These are phyloP conservation scores for Smittia aterrima DNA, from an alignment of 2,888 invertebrate genomes.

Conservation along the genomic window DNA sequence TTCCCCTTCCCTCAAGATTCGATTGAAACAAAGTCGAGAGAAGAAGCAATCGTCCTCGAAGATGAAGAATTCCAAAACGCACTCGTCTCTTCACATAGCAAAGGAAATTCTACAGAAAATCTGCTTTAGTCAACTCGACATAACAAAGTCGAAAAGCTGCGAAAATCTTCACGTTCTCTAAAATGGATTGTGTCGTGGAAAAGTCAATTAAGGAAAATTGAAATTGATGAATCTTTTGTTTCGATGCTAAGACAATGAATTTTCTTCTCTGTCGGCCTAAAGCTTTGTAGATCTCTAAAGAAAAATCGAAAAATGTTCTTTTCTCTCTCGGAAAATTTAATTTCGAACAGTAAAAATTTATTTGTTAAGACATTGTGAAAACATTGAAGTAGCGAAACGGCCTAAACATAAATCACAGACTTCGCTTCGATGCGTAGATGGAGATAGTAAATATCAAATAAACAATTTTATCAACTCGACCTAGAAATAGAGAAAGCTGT, in stretches of 20 bases:
- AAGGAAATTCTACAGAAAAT: slow-evolving; percentile 80
- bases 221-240: not conserved
- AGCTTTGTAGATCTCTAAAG: not conserved
- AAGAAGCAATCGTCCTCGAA: slow-evolving; percentile 69
- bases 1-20: slow-evolving; percentile 55
- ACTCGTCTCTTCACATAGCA: slow-evolving; percentile 76
- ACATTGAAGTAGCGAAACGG: slow-evolving; percentile 36
- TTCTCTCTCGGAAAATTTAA: not conserved
- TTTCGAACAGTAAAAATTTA: not conserved
- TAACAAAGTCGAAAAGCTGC: slow-evolving; percentile 81
- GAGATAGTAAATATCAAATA: not conserved
- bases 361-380: not conserved
- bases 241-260: not conserved
- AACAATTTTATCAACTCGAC: not conserved
- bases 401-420: slow-evolving; percentile 27
- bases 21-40: slow-evolving; percentile 71
- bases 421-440: not conserved
- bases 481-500: not conserved
- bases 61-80: slow-evolving; percentile 76
- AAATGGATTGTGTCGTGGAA: slow-evolving; percentile 44
- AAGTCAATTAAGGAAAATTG: slow-evolving; percentile 20
- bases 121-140: slow-evolving; percentile 69
- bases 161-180: slow-evolving; percentile 82
- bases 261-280: not conserved
- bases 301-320: not conserved